phyloP scores from a whole-genome alignment of 2,113 vertebrate genomes.

The Gymnogyps californianus region DNA sequence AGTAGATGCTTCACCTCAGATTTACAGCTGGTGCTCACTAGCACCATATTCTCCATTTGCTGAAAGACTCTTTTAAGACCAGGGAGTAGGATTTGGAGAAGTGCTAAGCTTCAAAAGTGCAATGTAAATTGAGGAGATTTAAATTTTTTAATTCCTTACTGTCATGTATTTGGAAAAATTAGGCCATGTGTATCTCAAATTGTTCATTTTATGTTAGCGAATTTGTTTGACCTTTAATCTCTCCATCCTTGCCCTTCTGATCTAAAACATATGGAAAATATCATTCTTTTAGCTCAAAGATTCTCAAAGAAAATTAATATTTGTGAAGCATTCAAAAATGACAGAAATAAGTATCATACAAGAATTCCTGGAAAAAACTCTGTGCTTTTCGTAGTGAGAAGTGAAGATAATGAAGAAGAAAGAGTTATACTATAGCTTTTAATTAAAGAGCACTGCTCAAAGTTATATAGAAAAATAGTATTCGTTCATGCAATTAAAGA shows the following conservation, averaged over 20 bases:
- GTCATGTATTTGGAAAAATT: neutral
- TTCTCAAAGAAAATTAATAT: neutral
- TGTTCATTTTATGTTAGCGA: neutral
- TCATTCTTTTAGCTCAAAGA: neutral
- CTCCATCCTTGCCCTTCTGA: neutral
- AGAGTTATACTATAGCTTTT: neutral
- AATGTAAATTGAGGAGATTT: neutral
- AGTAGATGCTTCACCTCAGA: neutral
- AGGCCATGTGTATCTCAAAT: neutral
- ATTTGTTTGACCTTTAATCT: neutral
- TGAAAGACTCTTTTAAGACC: neutral
- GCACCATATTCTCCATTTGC: neutral
- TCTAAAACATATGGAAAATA: neutral
- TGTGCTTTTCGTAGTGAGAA: neutral
- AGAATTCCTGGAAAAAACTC: neutral
- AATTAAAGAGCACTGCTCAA: neutral
- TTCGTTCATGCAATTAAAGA: neutral
- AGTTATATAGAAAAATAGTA: neutral
- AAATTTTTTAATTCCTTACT: neutral
- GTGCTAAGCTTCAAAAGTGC: neutral
- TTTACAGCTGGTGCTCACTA: neutral
- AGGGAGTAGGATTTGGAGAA: neutral
- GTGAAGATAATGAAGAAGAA: neutral
- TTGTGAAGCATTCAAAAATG: neutral
- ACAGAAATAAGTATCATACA: neutral